Evolutionary conservation across 2,797 vertebrate genomes (phyloP), one percentile per base, ranked within the genome.

Genomic region (Periophthalmus magnuspinnatus): DNA sequence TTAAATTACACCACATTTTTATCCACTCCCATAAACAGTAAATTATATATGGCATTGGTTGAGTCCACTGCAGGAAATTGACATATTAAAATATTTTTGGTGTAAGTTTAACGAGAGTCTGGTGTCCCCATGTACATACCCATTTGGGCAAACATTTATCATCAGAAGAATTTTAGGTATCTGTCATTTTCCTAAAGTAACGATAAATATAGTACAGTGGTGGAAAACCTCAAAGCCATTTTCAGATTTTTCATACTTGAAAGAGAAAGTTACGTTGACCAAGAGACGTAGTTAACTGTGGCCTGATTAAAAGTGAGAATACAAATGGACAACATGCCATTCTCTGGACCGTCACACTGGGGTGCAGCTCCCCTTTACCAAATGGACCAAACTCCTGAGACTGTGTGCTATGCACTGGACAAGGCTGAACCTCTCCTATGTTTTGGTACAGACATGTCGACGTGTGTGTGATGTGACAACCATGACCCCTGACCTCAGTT

Each of bases 381-480:
- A 47, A 17, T 65, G 73, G 75, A 88, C 84, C 82, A 88, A 83
- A 87, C 78, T 75, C 62, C 75, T 68, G 32, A 50, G 74, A 89
- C 78, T 69, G 76, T 69, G 78, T 78, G 81, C 81, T 84, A 65
- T 83, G 81, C 82, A 84, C 73, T 79, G 52, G 68, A 81, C 55
- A 75, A 86, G 74, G 71, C 82, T 81, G 55, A 69, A 75, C 79
- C 52, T 65, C 67, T 65, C 79, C 41, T 19, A 79, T 73, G 57
- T 62, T 77, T 84, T 88, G 77, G 74, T 82, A 86, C 72, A 74
- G 74, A 82, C 71, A n/a, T 62, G 74, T 82, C 74, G 73, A 82
- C 70, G 19, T 62, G 74, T 82, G 73, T 81, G 87, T 90, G 41
- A 79, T 76, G 83, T 89, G 76, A 89, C 81, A 59, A 71, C 76